A percentile compares a stretch with the other conserved stretches of the same genome.
Conservation (phyloP, 1,140 invertebrate genomes). For the Himalopsyche phryganea region DNA sequence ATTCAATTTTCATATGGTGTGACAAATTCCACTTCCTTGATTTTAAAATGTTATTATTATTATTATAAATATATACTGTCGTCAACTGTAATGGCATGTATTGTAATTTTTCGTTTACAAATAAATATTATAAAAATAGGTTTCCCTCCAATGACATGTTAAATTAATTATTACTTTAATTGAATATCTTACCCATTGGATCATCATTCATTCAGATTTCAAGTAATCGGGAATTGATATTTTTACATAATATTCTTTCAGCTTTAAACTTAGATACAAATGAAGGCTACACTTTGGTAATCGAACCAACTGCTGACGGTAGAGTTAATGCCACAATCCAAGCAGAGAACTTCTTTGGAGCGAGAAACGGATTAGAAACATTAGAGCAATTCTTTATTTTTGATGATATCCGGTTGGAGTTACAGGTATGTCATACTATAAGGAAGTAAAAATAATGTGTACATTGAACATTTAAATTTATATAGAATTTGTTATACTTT, state of each 20-base stretch:
- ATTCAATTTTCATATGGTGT: neutral
- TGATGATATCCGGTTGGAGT: slow-evolving; percentile 58
- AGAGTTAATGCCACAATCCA: slow-evolving; percentile 59
- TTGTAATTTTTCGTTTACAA: neutral
- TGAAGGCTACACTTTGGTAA: slow-evolving; percentile 63
- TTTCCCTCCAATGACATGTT: too few species aligned
- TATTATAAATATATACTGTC: neutral
- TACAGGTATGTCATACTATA: too few species aligned
- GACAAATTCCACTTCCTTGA: neutral
- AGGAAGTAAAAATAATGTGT: too few species aligned
- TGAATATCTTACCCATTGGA: too few species aligned
- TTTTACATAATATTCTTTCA: too few species aligned
- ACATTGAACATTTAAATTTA: too few species aligned
- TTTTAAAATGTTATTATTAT: neutral
- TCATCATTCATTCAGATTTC: too few species aligned
- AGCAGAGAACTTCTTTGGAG: slow-evolving; percentile 67
- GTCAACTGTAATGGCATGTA: neutral
- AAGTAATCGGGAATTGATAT: too few species aligned
- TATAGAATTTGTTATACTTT: too few species aligned
- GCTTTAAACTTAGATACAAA: slow-evolving; percentile 57
- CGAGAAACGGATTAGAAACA: slow-evolving; percentile 74
- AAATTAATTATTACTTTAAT: neutral
- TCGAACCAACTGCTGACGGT: slow-evolving; percentile 47
- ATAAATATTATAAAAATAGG: too few species aligned
- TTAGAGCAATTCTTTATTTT: slow-evolving; percentile 71